A percentile compares a stretch with the other conserved stretches of the same genome.
These are phyloP conservation scores for Saxidomus purpurata DNA, from an alignment of 1,140 invertebrate species.

Conservation along the genomic window DNA sequence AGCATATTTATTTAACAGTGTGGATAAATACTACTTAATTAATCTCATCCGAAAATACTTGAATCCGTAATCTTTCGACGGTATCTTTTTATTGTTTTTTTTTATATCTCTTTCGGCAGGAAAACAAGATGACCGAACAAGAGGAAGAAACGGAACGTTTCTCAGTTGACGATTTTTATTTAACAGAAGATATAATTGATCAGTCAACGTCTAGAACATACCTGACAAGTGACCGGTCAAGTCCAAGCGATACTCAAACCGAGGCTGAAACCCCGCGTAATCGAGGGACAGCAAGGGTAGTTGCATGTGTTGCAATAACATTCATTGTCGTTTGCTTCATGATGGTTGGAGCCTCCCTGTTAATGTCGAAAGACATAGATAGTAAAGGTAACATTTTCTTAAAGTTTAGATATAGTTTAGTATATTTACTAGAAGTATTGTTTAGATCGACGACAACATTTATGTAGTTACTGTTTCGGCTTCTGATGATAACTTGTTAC, in stretches of 20 bases:
- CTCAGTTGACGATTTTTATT: not conserved
- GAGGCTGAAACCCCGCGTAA: not conserved
- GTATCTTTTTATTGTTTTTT: too few relatives aligned
- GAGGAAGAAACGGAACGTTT: constrained; percentile 10
- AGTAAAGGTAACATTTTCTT: constrained; percentile 39
- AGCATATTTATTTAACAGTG: too few relatives aligned
- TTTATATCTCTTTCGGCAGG: too few relatives aligned
- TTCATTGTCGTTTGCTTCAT: constrained; percentile 50
- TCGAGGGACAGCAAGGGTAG: constrained; percentile 3
- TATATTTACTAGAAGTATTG: too few relatives aligned
- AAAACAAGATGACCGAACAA: not conserved
- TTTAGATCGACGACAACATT: too few relatives aligned
- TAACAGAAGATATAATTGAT: not conserved
- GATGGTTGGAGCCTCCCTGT: constrained; percentile 55
- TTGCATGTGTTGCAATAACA: constrained; percentile 37
- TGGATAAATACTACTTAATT: too few relatives aligned
- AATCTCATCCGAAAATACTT: too few relatives aligned
- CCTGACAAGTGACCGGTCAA: constrained; percentile 23
- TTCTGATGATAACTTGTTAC: too few relatives aligned
- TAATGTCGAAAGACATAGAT: constrained; percentile 59
- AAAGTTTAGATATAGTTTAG: too few relatives aligned
- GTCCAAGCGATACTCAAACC: not conserved
- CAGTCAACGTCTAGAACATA: constrained; percentile 18
- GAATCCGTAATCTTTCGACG: too few relatives aligned
- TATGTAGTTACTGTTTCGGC: too few relatives aligned